Percentiles rank a stretch among this genome's conserved stretches.
These are phyloP conservation scores for Cheirogaleus medius DNA, from an alignment of 2,113 vertebrate genomes.

Conservation along the genomic window DNA sequence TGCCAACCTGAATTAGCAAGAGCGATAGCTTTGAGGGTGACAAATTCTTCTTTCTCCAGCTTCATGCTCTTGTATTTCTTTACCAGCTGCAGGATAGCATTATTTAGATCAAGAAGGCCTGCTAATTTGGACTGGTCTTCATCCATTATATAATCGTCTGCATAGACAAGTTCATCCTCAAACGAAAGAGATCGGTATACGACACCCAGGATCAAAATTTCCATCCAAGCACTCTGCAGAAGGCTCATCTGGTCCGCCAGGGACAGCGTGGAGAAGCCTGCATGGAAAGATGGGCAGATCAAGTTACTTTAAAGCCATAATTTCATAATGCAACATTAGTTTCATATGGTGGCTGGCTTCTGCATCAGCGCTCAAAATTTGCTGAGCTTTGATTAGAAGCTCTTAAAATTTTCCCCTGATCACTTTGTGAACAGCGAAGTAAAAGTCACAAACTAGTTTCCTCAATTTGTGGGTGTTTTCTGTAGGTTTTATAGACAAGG, in stretches of 20 bases:
- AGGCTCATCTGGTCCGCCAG: slow-evolving; percentile 99
- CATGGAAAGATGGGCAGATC: slow-evolving; percentile 56
- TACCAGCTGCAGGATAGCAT: slow-evolving; percentile 98
- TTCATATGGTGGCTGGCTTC: slow-evolving; percentile 10
- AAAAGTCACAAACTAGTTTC: slow-evolving; percentile 31
- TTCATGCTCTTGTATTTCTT: slow-evolving; percentile 99
- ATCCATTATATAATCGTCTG: slow-evolving; percentile 99
- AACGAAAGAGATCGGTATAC: slow-evolving; percentile 98
- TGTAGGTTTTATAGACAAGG: neutral
- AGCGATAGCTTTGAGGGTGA: slow-evolving; percentile 99
- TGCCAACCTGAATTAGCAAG: slow-evolving; percentile 99
- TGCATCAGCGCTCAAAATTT: neutral
- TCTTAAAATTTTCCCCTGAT: neutral
- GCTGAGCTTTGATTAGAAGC: neutral
- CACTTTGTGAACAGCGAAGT: neutral
- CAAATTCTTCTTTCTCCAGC: slow-evolving; percentile 99
- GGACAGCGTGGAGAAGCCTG: slow-evolving; percentile 99
- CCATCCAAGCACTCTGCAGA: slow-evolving; percentile 99
- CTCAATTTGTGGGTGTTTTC: neutral
- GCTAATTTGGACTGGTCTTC: slow-evolving; percentile 99
- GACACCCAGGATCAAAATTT: slow-evolving; percentile 98
- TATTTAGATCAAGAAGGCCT: slow-evolving; percentile 98
- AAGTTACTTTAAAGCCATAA: slow-evolving; percentile 66
- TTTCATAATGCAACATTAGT: slow-evolving; percentile 31
- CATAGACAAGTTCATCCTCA: slow-evolving; percentile 98